Evolutionary conservation across 2,113 vertebrate species (phyloP).

Genomic region (Suncus etruscus): DNA sequence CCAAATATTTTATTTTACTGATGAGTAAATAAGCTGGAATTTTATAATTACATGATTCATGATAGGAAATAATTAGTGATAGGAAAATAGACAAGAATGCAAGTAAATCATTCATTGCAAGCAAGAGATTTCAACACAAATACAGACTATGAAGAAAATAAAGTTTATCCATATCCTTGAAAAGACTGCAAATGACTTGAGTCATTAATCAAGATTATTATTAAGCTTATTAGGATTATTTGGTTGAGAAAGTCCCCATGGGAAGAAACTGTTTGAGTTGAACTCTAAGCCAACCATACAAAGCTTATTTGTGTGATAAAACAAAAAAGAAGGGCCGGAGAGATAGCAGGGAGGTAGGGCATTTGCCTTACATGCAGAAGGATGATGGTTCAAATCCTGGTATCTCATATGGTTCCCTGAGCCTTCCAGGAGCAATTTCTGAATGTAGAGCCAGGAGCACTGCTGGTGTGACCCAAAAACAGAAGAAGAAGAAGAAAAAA

Average conservation of each 20-base stretch:
- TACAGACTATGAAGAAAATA: slow-evolving; percentile 5
- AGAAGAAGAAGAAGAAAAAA: too few species aligned
- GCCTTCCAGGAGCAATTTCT: too few species aligned
- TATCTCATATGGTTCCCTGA: too few species aligned
- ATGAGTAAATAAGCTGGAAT: slow-evolving; percentile 21
- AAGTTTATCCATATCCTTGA: background rate
- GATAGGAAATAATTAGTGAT: background rate
- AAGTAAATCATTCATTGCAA: background rate
- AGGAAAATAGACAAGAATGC: slow-evolving; percentile 1
- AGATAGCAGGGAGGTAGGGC: too few species aligned
- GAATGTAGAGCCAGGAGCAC: too few species aligned
- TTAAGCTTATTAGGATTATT: background rate
- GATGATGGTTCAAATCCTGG: too few species aligned
- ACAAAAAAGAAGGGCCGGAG: background rate
- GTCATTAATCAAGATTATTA: too few species aligned
- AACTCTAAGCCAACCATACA: background rate
- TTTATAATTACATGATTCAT: too few species aligned
- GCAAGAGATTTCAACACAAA: background rate
- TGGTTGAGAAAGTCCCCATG: background rate
- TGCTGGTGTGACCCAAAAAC: too few species aligned
- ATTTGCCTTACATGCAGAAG: too few species aligned
- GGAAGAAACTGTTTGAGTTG: background rate
- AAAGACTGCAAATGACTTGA: background rate
- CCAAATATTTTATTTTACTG: slow-evolving; percentile 42
- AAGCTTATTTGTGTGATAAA: background rate